phyloP scores from a whole-genome alignment of 64 coral and sea anemone species.

The Actinia equina region DNA sequence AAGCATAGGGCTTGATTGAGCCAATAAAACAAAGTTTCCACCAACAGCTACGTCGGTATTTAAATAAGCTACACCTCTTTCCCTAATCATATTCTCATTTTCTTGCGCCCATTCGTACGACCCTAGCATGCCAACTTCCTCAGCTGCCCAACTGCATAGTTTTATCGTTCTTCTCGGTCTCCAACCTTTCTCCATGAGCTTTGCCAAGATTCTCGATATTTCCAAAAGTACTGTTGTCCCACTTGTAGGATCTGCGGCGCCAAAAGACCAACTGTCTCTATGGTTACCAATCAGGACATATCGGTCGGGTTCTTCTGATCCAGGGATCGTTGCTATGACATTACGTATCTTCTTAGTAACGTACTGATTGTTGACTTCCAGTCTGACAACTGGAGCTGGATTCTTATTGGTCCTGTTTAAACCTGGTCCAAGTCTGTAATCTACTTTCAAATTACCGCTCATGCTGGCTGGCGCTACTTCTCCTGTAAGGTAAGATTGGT shows the following conservation, averaged over 20 bases:
- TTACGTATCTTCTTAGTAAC: too few relatives aligned
- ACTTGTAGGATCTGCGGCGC: constrained; percentile 62
- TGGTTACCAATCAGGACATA: neutral
- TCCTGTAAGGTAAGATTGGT: too few relatives aligned
- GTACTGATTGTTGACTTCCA: too few relatives aligned
- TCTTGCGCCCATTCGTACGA: constrained; percentile 51
- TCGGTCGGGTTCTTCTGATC: too few relatives aligned
- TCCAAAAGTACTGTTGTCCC: constrained; percentile 58
- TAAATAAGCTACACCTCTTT: constrained; percentile 37
- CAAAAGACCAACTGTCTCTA: constrained; percentile 66
- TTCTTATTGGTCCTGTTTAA: too few relatives aligned
- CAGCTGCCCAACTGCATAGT: constrained; percentile 45
- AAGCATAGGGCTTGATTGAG: too few relatives aligned
- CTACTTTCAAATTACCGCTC: too few relatives aligned
- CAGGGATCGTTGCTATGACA: too few relatives aligned
- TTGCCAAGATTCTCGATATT: constrained; percentile 22
- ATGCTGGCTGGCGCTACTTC: too few relatives aligned
- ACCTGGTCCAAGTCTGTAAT: too few relatives aligned
- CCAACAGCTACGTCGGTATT: neutral
- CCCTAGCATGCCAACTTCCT: constrained; percentile 35
- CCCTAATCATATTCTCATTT: constrained; percentile 23
- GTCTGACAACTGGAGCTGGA: too few relatives aligned
- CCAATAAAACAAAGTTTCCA: too few relatives aligned
- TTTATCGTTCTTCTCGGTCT: constrained; percentile 20
- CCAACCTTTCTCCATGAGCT: constrained; percentile 4